A percentile compares a stretch with the other conserved stretches of the same genome.
These are phyloP conservation scores for Meliscaeva auricollis DNA, from an alignment of 2,888 invertebrate genomes.

Conservation along the genomic window DNA sequence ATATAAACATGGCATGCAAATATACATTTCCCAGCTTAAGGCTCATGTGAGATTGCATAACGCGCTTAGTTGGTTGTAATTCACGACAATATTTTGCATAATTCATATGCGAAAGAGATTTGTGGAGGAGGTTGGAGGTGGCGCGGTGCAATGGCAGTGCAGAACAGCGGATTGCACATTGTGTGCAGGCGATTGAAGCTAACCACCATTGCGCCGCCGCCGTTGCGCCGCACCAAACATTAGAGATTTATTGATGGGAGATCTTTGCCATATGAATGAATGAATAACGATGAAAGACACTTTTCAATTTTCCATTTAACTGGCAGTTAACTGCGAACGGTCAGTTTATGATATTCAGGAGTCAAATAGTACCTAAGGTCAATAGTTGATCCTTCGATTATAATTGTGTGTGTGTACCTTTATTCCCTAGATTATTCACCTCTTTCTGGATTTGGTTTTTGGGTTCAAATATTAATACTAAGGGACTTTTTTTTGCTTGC, in stretches of 20 bases:
- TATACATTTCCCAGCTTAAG: conserved; percentile 74
- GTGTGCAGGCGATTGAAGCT: conserved; percentile 59
- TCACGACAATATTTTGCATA: conserved; percentile 76
- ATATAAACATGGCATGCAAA: conserved; percentile 72
- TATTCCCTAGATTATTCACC: background rate
- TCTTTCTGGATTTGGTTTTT: conserved; percentile 13
- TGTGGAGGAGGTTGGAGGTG: conserved; percentile 60
- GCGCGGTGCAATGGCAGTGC: conserved; percentile 21
- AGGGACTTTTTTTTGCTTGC: too few species aligned
- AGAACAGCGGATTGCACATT: conserved; percentile 48
- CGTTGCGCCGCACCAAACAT: conserved; percentile 61
- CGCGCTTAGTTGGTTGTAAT: conserved; percentile 75
- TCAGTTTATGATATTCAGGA: conserved; percentile 44
- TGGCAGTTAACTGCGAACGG: conserved; percentile 30
- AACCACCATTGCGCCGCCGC: conserved; percentile 59
- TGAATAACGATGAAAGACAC: conserved; percentile 58
- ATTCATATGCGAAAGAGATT: conserved; percentile 70
- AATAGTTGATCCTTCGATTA: conserved; percentile 16
- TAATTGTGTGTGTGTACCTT: background rate
- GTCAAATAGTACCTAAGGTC: conserved; percentile 39
- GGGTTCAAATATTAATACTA: too few species aligned
- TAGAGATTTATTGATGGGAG: conserved; percentile 72
- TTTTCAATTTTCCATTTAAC: conserved; percentile 62
- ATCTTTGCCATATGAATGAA: conserved; percentile 74
- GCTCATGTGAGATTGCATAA: conserved; percentile 75